These are phyloP conservation scores for Lagopus leucura DNA, from an alignment of 2,113 vertebrate species.

Conservation along the genomic window DNA sequence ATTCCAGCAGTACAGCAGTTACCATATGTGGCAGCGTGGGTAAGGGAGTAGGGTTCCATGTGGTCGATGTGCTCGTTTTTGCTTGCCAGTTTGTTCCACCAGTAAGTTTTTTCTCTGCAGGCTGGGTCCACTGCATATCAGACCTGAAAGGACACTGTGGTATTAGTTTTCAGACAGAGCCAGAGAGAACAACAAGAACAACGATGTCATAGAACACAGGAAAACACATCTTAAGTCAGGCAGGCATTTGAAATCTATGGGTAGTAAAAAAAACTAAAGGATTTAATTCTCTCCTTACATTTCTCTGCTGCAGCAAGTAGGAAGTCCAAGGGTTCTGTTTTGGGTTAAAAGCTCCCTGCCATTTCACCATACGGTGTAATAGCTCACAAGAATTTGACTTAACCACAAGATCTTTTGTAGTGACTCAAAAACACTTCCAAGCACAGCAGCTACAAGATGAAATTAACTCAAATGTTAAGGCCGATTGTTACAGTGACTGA, in stretches of 20 bases:
- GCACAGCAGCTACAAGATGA: background rate
- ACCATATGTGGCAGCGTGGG: conserved; percentile 87
- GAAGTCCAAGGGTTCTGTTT: background rate
- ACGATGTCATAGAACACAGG: background rate
- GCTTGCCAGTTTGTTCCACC: conserved; percentile 90
- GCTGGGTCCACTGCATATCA: conserved; percentile 87
- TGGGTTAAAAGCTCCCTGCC: background rate
- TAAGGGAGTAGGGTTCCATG: conserved; percentile 85
- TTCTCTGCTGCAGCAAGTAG: background rate
- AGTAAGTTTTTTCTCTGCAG: conserved; percentile 87
- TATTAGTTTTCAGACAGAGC: background rate
- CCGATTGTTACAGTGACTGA: rapidly evolving
- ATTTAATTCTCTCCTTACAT: background rate
- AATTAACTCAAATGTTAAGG: background rate
- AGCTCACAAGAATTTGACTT: background rate
- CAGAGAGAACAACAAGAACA: background rate
- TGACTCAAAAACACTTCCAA: background rate
- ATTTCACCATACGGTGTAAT: too few relatives aligned
- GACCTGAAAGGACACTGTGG: conserved; percentile 75
- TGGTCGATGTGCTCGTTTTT: conserved; percentile 86
- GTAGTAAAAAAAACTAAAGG: background rate
- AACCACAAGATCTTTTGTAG: background rate
- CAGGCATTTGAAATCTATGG: background rate
- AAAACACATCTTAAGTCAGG: background rate
- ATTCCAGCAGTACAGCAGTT: conserved; percentile 37